Conservation (phyloP, 2,113 vertebrate genomes). For the Spilogale gracilis region DNA sequence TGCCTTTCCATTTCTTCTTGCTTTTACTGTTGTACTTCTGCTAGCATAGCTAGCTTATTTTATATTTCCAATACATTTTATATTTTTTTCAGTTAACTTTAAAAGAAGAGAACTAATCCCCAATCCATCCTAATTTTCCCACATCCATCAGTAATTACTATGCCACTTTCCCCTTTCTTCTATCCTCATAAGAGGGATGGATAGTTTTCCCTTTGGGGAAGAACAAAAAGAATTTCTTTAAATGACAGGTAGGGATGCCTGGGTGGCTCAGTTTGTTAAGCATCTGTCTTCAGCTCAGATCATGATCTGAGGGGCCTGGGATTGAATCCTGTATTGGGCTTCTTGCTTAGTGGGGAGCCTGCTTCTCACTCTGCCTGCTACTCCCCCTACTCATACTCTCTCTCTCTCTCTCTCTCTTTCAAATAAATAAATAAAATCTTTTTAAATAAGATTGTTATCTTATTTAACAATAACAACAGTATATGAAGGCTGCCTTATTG, state of each 20-base stretch:
- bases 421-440: no score
- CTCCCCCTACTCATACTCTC: no score
- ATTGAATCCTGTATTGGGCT: no score
- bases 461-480: background rate
- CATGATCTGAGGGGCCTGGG: no score
- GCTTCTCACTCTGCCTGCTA: no score
- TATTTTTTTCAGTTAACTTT: background rate
- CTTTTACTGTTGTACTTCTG: slow-evolving; percentile 58
- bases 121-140: background rate
- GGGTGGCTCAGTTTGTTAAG: no score
- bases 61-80: slow-evolving; percentile 18
- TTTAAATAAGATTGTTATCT: background rate
- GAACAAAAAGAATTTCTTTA: background rate
- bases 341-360: no score
- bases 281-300: no score
- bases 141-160: background rate
- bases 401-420: no score
- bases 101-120: background rate
- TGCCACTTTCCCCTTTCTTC: background rate
- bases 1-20: background rate
- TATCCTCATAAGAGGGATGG: background rate
- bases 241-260: no score
- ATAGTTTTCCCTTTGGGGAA: background rate
- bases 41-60: slow-evolving; percentile 52
- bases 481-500: background rate